phyloP scores from a whole-genome alignment of 2,797 vertebrate genomes.

The Alca torda region DNA sequence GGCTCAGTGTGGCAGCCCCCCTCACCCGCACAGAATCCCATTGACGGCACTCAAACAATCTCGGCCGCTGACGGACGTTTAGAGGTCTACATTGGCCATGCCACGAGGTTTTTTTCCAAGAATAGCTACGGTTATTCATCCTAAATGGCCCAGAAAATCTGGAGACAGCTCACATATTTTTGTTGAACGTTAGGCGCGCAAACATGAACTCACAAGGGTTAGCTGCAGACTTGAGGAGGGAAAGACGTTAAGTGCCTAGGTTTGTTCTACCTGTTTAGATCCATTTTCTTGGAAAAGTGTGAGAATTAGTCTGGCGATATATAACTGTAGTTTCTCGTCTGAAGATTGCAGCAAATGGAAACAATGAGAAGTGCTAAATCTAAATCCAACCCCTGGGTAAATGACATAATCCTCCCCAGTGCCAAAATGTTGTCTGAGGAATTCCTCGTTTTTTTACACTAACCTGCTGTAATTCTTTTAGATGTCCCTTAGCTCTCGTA shows the following conservation, averaged over 20 bases:
- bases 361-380: slow-evolving; percentile 49
- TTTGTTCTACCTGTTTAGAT: neutral
- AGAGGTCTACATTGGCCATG: slow-evolving; percentile 22
- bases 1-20: slow-evolving; percentile 42
- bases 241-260: neutral
- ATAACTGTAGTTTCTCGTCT: neutral
- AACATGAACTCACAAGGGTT: neutral
- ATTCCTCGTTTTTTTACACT: slow-evolving; percentile 24
- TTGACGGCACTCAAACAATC: slow-evolving; percentile 39
- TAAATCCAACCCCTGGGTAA: slow-evolving; percentile 16
- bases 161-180: slow-evolving; percentile 40
- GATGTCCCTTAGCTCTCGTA: slow-evolving; percentile 16
- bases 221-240: neutral
- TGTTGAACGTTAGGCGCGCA: neutral
- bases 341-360: slow-evolving; percentile 53
- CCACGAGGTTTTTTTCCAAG: slow-evolving; percentile 30
- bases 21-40: slow-evolving; percentile 35
- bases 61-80: neutral
- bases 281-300: neutral
- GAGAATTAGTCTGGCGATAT: neutral
- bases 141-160: slow-evolving; percentile 43
- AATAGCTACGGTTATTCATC: slow-evolving; percentile 41
- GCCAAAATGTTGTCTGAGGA: slow-evolving; percentile 30
- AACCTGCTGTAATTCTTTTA: slow-evolving; percentile 42
- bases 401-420: slow-evolving; percentile 37